Conservation (phyloP, 2,113 vertebrate genomes). For the Columba livia region DNA sequence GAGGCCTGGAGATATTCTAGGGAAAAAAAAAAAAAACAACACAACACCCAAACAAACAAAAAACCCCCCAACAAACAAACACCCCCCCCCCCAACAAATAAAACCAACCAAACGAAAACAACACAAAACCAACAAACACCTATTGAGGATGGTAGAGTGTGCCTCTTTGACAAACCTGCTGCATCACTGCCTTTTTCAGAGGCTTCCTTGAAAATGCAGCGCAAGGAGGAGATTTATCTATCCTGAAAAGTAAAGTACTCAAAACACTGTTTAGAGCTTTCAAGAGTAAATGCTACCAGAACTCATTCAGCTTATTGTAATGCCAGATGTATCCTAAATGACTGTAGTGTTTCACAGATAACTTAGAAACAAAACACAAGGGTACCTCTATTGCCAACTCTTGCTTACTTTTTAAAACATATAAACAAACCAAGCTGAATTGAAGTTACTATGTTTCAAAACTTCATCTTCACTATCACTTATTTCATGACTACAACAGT, state of each 20-base stretch:
- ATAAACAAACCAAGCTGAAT: not conserved
- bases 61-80: too few species aligned
- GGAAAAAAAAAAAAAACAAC: not conserved
- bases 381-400: not conserved
- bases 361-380: conserved; percentile 11
- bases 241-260: not conserved
- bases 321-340: conserved; percentile 11
- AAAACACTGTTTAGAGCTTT: not conserved
- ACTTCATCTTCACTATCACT: not conserved
- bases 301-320: not conserved
- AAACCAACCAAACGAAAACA: too few species aligned
- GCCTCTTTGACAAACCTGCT: not conserved
- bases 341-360: not conserved
- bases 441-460: not conserved
- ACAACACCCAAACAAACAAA: too few species aligned
- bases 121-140: not conserved
- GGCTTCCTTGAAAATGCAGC: not conserved
- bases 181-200: not conserved
- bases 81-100: too few species aligned
- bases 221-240: not conserved
- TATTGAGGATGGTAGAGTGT: not conserved
- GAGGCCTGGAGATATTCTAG: not conserved
- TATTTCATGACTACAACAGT: not conserved
- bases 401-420: not conserved
- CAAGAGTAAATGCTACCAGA: not conserved